Evolutionary conservation across 2,888 invertebrate genomes (phyloP).

Genomic region (Physocephala rufipes): DNA sequence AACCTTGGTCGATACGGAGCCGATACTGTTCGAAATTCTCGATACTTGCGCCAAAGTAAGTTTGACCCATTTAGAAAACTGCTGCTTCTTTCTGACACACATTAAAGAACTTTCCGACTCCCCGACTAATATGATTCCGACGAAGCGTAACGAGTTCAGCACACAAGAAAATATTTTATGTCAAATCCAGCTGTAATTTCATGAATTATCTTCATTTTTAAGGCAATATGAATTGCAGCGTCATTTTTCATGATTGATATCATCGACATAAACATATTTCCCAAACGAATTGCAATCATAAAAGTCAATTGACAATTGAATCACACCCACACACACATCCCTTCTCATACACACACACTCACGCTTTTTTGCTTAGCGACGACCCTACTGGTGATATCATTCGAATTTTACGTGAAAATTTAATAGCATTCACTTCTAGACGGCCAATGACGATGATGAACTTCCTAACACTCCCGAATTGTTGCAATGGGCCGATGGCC

Average conservation of each 20-base stretch:
- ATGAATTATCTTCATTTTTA: too few species aligned
- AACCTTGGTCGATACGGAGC: constrained; percentile 86
- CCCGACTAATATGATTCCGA: not conserved
- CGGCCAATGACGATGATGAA: constrained; percentile 80
- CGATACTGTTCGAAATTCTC: constrained; percentile 88
- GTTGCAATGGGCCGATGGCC: constrained; percentile 89
- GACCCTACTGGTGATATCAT: not conserved
- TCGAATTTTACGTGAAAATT: not conserved
- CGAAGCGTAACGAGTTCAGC: too few species aligned
- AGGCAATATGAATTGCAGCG: not conserved
- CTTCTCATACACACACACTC: too few species aligned
- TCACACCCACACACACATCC: too few species aligned
- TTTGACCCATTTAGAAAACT: not conserved
- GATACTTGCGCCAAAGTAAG: constrained; percentile 79
- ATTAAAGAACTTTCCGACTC: not conserved
- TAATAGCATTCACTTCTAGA: constrained; percentile 21
- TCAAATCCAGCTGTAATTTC: not conserved
- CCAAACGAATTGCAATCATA: too few species aligned
- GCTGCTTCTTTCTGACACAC: not conserved
- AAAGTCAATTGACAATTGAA: too few species aligned
- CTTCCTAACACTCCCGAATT: constrained; percentile 75
- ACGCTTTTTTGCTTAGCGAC: constrained; percentile 4
- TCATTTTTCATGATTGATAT: constrained; percentile 15
- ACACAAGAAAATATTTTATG: not conserved
- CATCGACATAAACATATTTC: not conserved